Conservation (phyloP, 2,888 invertebrate species). For the Cephus nigrinus region DNA sequence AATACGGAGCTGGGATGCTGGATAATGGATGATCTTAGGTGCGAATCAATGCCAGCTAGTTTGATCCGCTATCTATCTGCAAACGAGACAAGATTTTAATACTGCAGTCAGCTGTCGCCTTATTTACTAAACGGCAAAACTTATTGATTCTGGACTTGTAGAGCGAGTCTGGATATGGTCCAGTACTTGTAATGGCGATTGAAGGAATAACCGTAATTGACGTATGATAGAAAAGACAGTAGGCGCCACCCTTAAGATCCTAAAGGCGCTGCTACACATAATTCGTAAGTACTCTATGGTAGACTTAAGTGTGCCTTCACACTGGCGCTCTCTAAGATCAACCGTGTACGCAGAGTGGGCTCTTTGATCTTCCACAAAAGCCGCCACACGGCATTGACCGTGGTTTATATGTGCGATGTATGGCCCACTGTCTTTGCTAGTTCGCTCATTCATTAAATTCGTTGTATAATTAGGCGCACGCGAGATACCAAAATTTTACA, state of each 20-base stretch:
- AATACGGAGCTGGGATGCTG: constrained; percentile 25
- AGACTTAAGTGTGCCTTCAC: not conserved
- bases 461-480: constrained; percentile 63
- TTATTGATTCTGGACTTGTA: not conserved
- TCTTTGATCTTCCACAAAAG: constrained; percentile 62
- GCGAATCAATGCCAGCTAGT: not conserved
- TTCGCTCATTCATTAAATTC: constrained; percentile 65
- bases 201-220: not conserved
- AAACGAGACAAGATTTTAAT: not conserved
- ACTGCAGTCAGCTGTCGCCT: not conserved
- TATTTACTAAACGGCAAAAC: not conserved
- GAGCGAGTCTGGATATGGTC: not conserved
- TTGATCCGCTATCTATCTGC: not conserved
- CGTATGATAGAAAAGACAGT: not conserved
- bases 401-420: constrained; percentile 62
- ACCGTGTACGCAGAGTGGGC: constrained; percentile 31
- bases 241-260: constrained; percentile 7
- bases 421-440: constrained; percentile 62
- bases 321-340: not conserved
- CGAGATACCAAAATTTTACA: constrained; percentile 28
- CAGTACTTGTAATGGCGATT: not conserved
- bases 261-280: constrained; percentile 31
- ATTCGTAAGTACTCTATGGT: constrained; percentile 16
- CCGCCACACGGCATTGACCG: constrained; percentile 65
- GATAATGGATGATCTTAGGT: not conserved